These are phyloP conservation scores for Hyalella azteca DNA, from an alignment of 2,888 invertebrate species.

Conservation along the genomic window DNA sequence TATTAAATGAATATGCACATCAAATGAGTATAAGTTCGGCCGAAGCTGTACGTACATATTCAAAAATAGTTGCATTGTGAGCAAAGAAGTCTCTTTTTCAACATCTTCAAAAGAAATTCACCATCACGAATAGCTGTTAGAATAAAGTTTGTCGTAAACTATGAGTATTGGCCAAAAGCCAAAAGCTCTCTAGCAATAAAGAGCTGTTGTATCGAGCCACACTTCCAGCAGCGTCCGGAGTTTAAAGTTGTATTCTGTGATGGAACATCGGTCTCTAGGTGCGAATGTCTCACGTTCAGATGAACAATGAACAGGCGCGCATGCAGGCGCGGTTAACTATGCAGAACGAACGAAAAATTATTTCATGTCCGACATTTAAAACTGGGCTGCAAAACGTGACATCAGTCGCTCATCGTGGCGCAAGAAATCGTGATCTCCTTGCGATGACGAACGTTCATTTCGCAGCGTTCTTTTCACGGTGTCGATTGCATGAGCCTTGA, in stretches of 20 bases:
- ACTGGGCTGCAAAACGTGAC: slow-evolving; percentile 20
- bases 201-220: too few relatives aligned
- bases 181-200: too few relatives aligned
- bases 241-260: neutral
- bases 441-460: neutral
- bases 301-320: slow-evolving; percentile 31
- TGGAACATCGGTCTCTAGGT: neutral
- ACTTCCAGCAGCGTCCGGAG: neutral
- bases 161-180: too few relatives aligned
- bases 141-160: too few relatives aligned
- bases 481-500: neutral
- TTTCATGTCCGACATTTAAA: slow-evolving; percentile 12
- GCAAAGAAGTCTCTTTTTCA: too few relatives aligned
- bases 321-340: neutral
- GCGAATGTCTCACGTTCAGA: slow-evolving; percentile 29
- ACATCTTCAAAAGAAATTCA: too few relatives aligned
- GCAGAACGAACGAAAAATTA: slow-evolving; percentile 27
- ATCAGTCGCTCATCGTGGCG: neutral
- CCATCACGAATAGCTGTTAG: too few relatives aligned
- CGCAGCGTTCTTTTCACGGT: neutral
- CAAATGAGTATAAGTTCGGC: too few relatives aligned
- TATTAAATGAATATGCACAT: too few relatives aligned
- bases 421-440: slow-evolving; percentile 3
- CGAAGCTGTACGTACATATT: too few relatives aligned
- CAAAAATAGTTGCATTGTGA: too few relatives aligned